A percentile compares a stretch with the other conserved stretches of the same genome.
These are phyloP conservation scores for Tragelaphus strepsiceros DNA, from an alignment of 2,113 vertebrate species.

Conservation along the genomic window DNA sequence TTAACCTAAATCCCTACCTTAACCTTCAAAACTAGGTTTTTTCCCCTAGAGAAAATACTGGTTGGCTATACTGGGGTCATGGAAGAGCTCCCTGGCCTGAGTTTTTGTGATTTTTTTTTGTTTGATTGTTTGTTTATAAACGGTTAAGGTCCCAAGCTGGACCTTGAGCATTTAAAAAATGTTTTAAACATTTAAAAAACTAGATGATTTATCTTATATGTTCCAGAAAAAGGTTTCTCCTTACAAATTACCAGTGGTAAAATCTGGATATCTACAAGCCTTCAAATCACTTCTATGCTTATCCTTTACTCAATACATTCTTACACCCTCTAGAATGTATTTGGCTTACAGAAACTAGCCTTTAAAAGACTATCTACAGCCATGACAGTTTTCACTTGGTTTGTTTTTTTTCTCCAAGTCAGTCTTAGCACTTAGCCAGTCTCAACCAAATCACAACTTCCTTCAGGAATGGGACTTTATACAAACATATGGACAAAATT, in stretches of 20 bases:
- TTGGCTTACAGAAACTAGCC: not conserved
- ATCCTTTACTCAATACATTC: not conserved
- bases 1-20: not conserved
- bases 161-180: not conserved
- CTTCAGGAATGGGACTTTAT: not conserved
- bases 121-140: not conserved
- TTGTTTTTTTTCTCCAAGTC: not conserved
- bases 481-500: not conserved
- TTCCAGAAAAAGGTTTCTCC: not conserved
- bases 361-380: not conserved
- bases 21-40: not conserved
- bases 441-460: conserved; percentile 8
- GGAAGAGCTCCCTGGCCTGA: not conserved
- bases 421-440: not conserved
- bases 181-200: not conserved
- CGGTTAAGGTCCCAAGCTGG: not conserved
- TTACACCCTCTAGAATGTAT: not conserved
- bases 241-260: conserved; percentile 4
- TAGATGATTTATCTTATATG: not conserved
- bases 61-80: not conserved
- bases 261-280: not conserved
- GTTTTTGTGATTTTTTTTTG: not conserved
- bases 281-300: not conserved
- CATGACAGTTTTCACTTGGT: not conserved
- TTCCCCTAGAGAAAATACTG: not conserved